Conservation (phyloP, 2,113 vertebrate genomes). For the Anarhynchus alexandrinus region DNA sequence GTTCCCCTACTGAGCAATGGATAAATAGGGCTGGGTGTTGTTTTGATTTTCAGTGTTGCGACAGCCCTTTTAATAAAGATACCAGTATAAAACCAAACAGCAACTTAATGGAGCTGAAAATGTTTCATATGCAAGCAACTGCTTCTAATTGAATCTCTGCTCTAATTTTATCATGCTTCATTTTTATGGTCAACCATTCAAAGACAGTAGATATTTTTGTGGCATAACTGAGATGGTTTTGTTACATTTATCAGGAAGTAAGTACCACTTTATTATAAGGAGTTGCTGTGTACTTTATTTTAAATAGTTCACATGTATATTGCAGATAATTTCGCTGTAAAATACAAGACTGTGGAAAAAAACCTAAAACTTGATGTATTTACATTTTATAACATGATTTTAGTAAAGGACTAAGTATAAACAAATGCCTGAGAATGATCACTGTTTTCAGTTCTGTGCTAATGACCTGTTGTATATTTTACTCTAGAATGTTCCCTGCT, state of each 20-base stretch:
- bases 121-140: neutral
- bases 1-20: neutral
- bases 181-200: neutral
- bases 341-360: neutral
- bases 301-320: neutral
- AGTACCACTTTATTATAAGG: neutral
- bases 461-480: neutral
- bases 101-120: neutral
- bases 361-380: neutral
- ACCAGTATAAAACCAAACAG: neutral
- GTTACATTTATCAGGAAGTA: neutral
- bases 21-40: neutral
- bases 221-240: neutral
- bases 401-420: neutral
- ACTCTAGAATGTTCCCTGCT: neutral
- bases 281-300: neutral
- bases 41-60: neutral
- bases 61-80: neutral
- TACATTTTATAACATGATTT: neutral
- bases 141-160: neutral
- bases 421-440: neutral
- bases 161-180: neutral
- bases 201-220: neutral
- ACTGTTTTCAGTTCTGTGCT: neutral
- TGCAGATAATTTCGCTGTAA: neutral